These are phyloP conservation scores for Drosophila atripex DNA, from an alignment of 2,888 invertebrate genomes.

Conservation along the genomic window DNA sequence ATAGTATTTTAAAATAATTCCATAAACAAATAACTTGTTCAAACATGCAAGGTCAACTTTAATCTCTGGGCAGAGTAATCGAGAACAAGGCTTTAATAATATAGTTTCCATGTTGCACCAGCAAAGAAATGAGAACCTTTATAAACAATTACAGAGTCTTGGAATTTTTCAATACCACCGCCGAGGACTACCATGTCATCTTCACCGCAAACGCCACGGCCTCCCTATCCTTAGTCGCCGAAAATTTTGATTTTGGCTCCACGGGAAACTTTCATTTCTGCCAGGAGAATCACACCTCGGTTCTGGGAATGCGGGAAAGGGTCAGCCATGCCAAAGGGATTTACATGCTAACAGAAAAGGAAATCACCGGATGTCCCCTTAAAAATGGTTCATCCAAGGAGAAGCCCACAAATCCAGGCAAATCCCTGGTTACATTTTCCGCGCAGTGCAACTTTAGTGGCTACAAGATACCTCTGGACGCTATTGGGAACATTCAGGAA, in stretches of 20 bases:
- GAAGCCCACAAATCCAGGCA: slow-evolving; percentile 59
- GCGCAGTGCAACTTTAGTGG: slow-evolving; percentile 98
- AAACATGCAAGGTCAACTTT: background rate
- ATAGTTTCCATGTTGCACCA: background rate
- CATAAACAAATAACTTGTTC: background rate
- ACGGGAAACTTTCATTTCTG: slow-evolving; percentile 90
- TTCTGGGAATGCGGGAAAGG: slow-evolving; percentile 94
- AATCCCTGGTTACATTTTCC: slow-evolving; percentile 92
- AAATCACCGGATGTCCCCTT: slow-evolving; percentile 82
- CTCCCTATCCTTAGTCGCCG: slow-evolving; percentile 92
- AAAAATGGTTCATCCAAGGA: background rate
- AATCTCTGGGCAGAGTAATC: background rate
- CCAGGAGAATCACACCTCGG: slow-evolving; percentile 97
- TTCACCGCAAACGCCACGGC: slow-evolving; percentile 98
- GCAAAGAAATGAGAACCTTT: background rate
- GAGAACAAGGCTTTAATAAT: background rate
- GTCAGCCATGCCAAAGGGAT: slow-evolving; percentile 86
- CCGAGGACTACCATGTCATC: slow-evolving; percentile 92
- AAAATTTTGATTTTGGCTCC: slow-evolving; percentile 86
- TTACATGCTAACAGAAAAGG: slow-evolving; percentile 86
- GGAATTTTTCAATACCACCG: slow-evolving; percentile 92
- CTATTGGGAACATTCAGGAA: slow-evolving; percentile 88
- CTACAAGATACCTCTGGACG: slow-evolving; percentile 91
- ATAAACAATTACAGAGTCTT: slow-evolving; percentile 87
- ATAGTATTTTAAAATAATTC: background rate